phyloP scores from a whole-genome alignment of 2,113 vertebrate genomes.

The Corythoichthys intestinalis region DNA sequence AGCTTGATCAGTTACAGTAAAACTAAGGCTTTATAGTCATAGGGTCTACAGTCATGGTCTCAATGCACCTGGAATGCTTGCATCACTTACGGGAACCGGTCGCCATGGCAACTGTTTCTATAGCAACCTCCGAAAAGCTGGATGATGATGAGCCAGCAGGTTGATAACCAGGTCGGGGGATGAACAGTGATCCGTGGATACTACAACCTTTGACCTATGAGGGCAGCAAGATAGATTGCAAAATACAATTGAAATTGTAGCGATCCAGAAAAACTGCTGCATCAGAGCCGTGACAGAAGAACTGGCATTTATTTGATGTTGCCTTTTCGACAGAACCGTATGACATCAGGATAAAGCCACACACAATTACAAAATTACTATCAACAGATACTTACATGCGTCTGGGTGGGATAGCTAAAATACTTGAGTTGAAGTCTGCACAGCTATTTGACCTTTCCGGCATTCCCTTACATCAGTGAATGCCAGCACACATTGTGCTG shows the following conservation, averaged over 20 bases:
- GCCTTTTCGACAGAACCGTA: neutral
- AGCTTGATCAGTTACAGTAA: slow-evolving; percentile 2
- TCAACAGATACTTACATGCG: neutral
- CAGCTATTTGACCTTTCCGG: neutral
- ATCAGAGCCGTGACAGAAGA: neutral
- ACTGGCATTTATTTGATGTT: neutral
- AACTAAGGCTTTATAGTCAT: slow-evolving; percentile 3
- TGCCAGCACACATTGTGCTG: no score
- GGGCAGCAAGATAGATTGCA: neutral
- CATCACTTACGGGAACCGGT: slow-evolving; percentile 61
- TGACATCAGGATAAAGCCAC: neutral
- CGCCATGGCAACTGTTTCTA: slow-evolving; percentile 67
- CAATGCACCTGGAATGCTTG: slow-evolving; percentile 64
- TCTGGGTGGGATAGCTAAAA: neutral
- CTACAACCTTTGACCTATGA: slow-evolving; percentile 32
- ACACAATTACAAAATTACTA: neutral
- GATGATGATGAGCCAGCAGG: slow-evolving; percentile 46
- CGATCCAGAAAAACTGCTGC: neutral
- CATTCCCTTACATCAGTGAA: neutral
- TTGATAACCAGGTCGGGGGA: slow-evolving; percentile 30
- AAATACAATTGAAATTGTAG: neutral
- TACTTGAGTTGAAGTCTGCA: neutral
- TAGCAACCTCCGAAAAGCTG: slow-evolving; percentile 53
- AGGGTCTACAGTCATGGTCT: slow-evolving; percentile 28
- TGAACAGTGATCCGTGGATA: slow-evolving; percentile 18